Evolutionary conservation across 2,113 vertebrate genomes (phyloP), one percentile per base, ranked within the genome.

Genomic region (Pungitius pungitius): DNA sequence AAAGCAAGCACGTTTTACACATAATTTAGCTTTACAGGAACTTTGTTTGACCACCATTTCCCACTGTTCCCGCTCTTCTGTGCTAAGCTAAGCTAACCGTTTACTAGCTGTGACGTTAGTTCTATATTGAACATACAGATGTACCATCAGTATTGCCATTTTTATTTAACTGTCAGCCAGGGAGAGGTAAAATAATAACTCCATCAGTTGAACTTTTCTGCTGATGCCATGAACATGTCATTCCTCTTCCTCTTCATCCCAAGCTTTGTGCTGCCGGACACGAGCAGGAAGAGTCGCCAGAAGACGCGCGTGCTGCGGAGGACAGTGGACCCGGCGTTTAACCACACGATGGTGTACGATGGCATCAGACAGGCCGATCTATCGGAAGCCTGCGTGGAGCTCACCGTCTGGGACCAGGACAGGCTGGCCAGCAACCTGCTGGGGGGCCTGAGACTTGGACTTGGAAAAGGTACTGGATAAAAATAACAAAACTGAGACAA

Each of bases 321-420:
- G 82, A 97, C 95, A 0, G 74, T 78, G 30, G 94, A 94, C 54
- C 98, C 98, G 0, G 61, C 94, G 14, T 99, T 99, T 85, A 99
- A 99, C 89, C 97, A 99, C 88, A 99, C 97, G 0, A 99, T 99
- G 97, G 97, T 99, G 57, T 99, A 99, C 0, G 97, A 99, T 14
- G 98, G 98, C 57, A 98, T 99, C 88, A 93, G 90, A 59, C 89
- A 94, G 62, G 91, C 93, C 43, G 97, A 99, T 62, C 85, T 99
- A 49, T 93, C 35, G 4, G 97, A 99, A 67, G 96, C 96, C 69
- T 99, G 98, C 2, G 78, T 97, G 61, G 97, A 99, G 80, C 95
- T 99, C 72, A 98, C 97, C 0, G 96, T 97, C 33, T 98, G 97
- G 98, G 96, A 99, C 88, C 93, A 95, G 69, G 94, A 98, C 90